A percentile compares a stretch with the other conserved stretches of the same genome.
These are phyloP conservation scores for Miltochrista miniata DNA, from an alignment of 2,888 invertebrate species.

Conservation along the genomic window DNA sequence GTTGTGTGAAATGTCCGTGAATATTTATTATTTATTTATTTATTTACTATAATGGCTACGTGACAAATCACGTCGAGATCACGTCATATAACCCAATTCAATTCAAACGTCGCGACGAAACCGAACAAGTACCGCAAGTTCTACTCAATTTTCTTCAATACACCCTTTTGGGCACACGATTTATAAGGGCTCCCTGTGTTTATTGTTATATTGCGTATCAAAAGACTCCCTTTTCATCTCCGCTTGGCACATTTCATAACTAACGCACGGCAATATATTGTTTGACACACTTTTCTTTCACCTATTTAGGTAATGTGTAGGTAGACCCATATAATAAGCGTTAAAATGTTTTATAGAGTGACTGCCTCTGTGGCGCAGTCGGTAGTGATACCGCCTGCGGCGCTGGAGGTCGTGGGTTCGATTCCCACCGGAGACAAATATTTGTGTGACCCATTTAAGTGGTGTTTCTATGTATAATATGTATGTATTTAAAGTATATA, in stretches of 20 bases:
- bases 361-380: too few species aligned
- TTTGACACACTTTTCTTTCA: constrained; percentile 24
- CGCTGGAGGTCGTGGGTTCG: too few species aligned
- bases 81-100: constrained; percentile 30
- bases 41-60: constrained; percentile 16
- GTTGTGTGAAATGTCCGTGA: too few species aligned
- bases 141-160: constrained; percentile 33
- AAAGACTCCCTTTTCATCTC: constrained; percentile 24
- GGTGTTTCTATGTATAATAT: too few species aligned
- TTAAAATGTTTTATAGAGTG: neutral
- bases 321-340: neutral
- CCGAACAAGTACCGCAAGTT: constrained; percentile 17
- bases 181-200: constrained; percentile 19
- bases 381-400: too few species aligned
- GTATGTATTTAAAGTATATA: too few species aligned
- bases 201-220: constrained; percentile 18
- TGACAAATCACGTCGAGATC: constrained; percentile 21
- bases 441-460: too few species aligned
- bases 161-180: constrained; percentile 22
- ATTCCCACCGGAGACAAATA: too few species aligned
- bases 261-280: constrained; percentile 7
- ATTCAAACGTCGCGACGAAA: constrained; percentile 21
- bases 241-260: constrained; percentile 19
- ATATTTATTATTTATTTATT: too few species aligned
- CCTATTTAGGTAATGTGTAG: too few species aligned